A percentile compares a stretch with the other conserved stretches of the same genome.
phyloP scores from a whole-genome alignment of 2,113 vertebrate genomes.

The Cyphomyrus discorhynchus region DNA sequence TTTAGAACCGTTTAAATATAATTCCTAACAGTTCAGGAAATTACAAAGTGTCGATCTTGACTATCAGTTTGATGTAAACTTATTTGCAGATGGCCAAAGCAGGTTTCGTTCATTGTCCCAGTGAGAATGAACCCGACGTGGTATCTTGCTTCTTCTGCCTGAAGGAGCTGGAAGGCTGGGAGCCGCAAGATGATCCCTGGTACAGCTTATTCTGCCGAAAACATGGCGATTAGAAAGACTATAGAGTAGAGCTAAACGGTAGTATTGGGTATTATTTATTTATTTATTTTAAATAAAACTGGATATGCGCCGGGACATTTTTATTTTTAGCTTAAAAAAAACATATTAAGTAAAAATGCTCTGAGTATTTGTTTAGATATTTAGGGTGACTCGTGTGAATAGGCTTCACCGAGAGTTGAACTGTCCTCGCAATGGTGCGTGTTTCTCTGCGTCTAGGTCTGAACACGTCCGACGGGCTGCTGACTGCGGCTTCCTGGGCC shows the following conservation, averaged over 20 bases:
- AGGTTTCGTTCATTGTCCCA: constrained; percentile 65
- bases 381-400: not conserved
- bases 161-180: constrained; percentile 68
- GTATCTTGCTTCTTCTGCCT: constrained; percentile 73
- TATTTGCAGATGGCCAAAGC: constrained; percentile 66
- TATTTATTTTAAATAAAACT: not conserved
- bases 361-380: not conserved
- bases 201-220: constrained; percentile 27
- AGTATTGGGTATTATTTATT: not conserved
- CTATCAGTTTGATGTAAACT: not conserved
- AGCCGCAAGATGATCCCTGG: constrained; percentile 68
- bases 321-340: not conserved
- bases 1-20: not conserved
- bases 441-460: constrained; percentile 44
- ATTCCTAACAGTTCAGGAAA: not conserved
- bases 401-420: not conserved
- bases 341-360: not conserved
- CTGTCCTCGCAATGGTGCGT: not conserved
- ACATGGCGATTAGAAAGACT: not conserved
- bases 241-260: not conserved
- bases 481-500: constrained; percentile 60
- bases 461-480: constrained; percentile 57
- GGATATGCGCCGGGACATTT: not conserved
- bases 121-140: constrained; percentile 59
- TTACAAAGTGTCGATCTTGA: not conserved